Percentiles rank a stretch among this genome's conserved stretches.
Evolutionary conservation across 2,888 invertebrate species (phyloP).

Genomic region (Spilosoma lubricipeda): DNA sequence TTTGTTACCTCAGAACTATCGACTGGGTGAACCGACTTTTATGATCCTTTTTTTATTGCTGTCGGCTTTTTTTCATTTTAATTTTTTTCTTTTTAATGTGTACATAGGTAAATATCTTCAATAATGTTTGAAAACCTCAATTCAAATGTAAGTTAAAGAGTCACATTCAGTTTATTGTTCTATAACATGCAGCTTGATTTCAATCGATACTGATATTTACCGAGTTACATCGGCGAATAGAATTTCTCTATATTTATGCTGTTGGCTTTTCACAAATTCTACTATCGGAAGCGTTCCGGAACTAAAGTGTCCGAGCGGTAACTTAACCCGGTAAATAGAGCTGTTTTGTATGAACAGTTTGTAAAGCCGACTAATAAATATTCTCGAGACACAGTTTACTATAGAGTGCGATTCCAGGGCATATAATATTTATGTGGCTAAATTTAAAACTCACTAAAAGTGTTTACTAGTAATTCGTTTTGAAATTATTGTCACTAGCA

Average conservation of each 20-base stretch:
- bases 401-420: neutral
- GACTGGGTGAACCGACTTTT: too few relatives aligned
- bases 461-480: neutral
- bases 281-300: constrained; percentile 11
- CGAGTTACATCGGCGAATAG: neutral
- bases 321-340: constrained; percentile 12
- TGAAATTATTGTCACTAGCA: neutral
- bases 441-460: neutral
- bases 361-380: constrained; percentile 2
- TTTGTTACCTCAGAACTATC: too few relatives aligned
- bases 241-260: constrained; percentile 14
- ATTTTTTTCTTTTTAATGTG: neutral
- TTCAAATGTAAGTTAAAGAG: neutral
- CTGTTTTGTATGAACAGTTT: neutral
- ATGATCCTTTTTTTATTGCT: too few relatives aligned
- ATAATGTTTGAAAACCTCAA: neutral
- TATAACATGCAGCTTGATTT: neutral
- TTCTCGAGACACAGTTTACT: neutral
- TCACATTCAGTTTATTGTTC: neutral
- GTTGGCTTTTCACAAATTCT: constrained; percentile 15
- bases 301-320: constrained; percentile 14
- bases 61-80: too few relatives aligned
- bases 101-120: too few relatives aligned
- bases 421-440: neutral
- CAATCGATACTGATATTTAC: constrained; percentile 4